Evolutionary conservation across 1,140 invertebrate genomes (phyloP).

Genomic region (Bradysia coprophila): DNA sequence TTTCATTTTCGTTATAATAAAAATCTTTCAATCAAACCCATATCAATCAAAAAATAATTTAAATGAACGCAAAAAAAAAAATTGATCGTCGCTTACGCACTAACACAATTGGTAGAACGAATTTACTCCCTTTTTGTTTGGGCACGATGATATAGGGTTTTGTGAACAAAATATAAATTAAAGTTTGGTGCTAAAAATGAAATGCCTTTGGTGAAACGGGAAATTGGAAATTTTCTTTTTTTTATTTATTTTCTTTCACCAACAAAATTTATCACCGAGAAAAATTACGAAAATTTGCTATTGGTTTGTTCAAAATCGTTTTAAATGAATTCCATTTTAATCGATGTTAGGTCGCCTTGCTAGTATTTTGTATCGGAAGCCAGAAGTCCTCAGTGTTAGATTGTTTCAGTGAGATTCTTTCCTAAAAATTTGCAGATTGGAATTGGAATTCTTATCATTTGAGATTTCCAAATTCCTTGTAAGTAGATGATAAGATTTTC

Average conservation of each 20-base stretch:
- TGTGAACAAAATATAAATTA: not conserved
- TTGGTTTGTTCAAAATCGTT: too few species aligned
- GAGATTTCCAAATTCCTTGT: too few species aligned
- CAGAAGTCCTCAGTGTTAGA: too few species aligned
- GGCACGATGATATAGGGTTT: not conserved
- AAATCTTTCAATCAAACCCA: too few species aligned
- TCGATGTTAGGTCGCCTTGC: too few species aligned
- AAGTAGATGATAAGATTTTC: too few species aligned
- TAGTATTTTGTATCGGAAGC: too few species aligned
- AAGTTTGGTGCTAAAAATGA: not conserved
- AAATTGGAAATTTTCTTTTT: constrained; percentile 16
- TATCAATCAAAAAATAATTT: not conserved
- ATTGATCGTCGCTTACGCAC: not conserved
- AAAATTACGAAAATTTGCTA: constrained; percentile 7
- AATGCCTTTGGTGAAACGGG: constrained; percentile 2
- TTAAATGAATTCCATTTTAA: too few species aligned
- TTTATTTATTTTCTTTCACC: constrained; percentile 14
- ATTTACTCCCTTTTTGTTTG: not conserved
- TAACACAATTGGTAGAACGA: not conserved
- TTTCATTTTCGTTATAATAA: too few species aligned
- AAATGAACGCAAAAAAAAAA: not conserved
- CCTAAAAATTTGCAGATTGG: too few species aligned
- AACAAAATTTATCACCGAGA: constrained; percentile 12
- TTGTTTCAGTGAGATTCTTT: too few species aligned
- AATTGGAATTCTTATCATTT: too few species aligned